phyloP scores from a whole-genome alignment of 2,888 invertebrate genomes.

The Brachyptera putata region DNA sequence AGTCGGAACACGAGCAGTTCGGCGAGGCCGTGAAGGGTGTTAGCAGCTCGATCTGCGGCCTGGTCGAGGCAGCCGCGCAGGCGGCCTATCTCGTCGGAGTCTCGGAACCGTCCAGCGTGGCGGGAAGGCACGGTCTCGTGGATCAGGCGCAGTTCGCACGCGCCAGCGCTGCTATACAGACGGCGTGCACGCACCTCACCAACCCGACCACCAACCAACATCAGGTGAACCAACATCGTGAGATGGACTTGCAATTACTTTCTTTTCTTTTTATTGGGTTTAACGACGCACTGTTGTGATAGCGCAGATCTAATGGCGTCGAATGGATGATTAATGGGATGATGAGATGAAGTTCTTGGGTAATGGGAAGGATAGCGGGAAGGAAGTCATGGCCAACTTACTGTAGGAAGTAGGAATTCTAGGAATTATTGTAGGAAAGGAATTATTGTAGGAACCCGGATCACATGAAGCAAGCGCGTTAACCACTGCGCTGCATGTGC shows the following conservation, averaged over 20 bases:
- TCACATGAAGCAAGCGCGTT: no score
- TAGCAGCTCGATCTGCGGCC: slow-evolving; percentile 81
- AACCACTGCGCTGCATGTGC: no score
- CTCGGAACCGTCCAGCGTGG: slow-evolving; percentile 83
- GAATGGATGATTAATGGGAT: no score
- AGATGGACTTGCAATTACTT: not conserved
- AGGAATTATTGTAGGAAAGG: no score
- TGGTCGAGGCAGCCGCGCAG: slow-evolving; percentile 91
- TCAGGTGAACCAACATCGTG: slow-evolving; percentile 46
- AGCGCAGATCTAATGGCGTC: no score
- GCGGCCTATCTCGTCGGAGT: slow-evolving; percentile 93
- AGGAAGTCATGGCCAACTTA: no score
- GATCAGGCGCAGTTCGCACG: slow-evolving; percentile 84
- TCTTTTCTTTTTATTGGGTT: no score
- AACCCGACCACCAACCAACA: slow-evolving; percentile 71
- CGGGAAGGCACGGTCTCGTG: slow-evolving; percentile 83
- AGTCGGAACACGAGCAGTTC: slow-evolving; percentile 80
- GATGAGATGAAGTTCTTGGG: no score
- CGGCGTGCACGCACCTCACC: slow-evolving; percentile 75
- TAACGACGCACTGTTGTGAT: no score
- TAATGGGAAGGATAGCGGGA: no score
- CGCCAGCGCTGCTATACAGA: slow-evolving; percentile 84
- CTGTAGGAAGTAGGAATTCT: no score
- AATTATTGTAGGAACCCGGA: no score
- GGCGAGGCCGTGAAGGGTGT: slow-evolving; percentile 78